Conservation (phyloP, 2,113 vertebrate genomes). For the Pycnonotus jocosus region DNA sequence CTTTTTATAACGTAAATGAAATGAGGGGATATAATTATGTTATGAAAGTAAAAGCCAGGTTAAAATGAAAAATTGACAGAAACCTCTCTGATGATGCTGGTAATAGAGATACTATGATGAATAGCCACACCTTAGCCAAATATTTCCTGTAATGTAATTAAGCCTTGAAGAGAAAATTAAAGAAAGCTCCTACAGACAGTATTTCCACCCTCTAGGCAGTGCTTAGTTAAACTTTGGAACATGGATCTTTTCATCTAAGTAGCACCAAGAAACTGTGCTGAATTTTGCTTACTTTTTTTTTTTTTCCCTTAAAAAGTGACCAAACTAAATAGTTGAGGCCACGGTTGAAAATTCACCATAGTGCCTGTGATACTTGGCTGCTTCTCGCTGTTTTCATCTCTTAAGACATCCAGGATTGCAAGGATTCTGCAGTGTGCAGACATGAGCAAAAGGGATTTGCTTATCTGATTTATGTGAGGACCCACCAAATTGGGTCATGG, state of each 20-base stretch:
- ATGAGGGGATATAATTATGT: conserved; percentile 30
- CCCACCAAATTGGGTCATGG: conserved; percentile 14
- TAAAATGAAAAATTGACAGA: conserved; percentile 45
- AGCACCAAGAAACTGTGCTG: background rate
- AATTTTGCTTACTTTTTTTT: background rate
- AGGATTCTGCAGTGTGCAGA: background rate
- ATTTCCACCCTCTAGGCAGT: background rate
- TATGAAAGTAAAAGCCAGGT: conserved; percentile 53
- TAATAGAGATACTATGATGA: conserved; percentile 38
- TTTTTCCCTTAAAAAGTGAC: background rate
- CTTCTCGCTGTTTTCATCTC: background rate
- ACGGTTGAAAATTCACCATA: accelerated
- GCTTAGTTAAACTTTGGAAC: background rate
- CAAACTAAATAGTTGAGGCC: background rate
- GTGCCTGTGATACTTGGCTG: background rate
- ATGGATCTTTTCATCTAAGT: background rate
- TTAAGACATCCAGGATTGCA: background rate
- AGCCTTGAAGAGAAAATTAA: background rate
- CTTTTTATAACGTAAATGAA: conserved; percentile 42
- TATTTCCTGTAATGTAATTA: conserved; percentile 51
- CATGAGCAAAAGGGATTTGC: conserved; percentile 24
- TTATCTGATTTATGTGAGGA: conserved; percentile 33
- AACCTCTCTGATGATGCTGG: conserved; percentile 8
- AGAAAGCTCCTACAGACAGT: background rate
- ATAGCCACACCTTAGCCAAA: conserved; percentile 39